A percentile compares a stretch with the other conserved stretches of the same genome.
These are phyloP conservation scores for Centropus bengalensis DNA, from an alignment of 2,113 vertebrate species.

Conservation along the genomic window DNA sequence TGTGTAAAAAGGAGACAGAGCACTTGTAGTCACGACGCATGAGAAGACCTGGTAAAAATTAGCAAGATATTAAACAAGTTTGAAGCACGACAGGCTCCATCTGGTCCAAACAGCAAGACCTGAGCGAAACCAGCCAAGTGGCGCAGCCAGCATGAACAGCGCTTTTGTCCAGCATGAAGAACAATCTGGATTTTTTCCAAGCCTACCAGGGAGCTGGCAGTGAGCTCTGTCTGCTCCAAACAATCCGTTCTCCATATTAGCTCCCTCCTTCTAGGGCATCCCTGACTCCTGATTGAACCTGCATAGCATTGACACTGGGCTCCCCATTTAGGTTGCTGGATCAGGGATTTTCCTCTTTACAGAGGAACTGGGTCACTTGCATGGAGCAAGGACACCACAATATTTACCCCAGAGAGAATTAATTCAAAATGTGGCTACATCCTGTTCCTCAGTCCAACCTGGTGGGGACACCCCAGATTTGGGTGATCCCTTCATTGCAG, in stretches of 20 bases:
- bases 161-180: neutral
- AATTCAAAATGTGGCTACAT: rapidly evolving
- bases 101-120: neutral
- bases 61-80: neutral
- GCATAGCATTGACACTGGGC: neutral
- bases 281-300: neutral
- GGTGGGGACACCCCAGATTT: neutral
- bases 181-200: slow-evolving; percentile 4
- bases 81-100: neutral
- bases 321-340: neutral
- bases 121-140: neutral
- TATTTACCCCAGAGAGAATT: neutral
- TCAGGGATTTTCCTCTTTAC: neutral
- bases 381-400: neutral
- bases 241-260: neutral
- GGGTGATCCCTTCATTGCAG: too few species aligned
- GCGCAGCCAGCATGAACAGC: neutral
- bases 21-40: neutral
- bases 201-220: neutral
- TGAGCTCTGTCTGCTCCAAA: neutral
- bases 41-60: neutral
- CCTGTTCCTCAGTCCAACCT: neutral
- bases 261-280: neutral
- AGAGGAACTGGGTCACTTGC: rapidly evolving
- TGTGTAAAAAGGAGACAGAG: neutral